Evolutionary conservation across 2,113 vertebrate species (phyloP).

Genomic region (Melierax canorus): DNA sequence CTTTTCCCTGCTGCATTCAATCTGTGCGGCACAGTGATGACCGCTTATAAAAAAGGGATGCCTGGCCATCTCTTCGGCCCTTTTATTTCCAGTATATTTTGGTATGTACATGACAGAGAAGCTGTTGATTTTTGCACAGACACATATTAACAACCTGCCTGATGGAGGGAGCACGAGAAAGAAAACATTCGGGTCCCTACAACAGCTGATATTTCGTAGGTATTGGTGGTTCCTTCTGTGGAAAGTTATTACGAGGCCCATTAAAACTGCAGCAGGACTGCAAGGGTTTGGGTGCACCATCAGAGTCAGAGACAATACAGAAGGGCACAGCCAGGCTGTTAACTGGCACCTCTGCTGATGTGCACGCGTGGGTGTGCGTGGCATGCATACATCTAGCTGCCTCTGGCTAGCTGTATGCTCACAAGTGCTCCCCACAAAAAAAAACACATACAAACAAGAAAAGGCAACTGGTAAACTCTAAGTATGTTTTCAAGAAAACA

Average conservation of each 20-base stretch:
- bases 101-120: not conserved
- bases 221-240: not conserved
- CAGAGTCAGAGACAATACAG: no score
- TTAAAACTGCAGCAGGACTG: not conserved
- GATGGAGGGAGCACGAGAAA: not conserved
- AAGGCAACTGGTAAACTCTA: not conserved
- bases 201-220: not conserved
- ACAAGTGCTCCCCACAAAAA: not conserved
- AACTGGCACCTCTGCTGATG: fast-evolving
- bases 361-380: fast-evolving
- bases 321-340: not conserved
- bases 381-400: fast-evolving
- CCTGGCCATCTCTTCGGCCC: not conserved
- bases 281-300: not conserved
- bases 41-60: not conserved
- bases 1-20: not conserved
- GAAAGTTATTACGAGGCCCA: not conserved
- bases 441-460: not conserved
- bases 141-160: not conserved
- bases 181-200: not conserved
- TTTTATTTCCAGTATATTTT: not conserved
- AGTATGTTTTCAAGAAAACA: not conserved
- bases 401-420: not conserved
- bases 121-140: not conserved
- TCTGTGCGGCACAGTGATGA: not conserved